Evolutionary conservation across 2,113 vertebrate genomes (phyloP), one percentile per base, ranked within the genome.

Genomic region (Poeciliopsis occidentalis): DNA sequence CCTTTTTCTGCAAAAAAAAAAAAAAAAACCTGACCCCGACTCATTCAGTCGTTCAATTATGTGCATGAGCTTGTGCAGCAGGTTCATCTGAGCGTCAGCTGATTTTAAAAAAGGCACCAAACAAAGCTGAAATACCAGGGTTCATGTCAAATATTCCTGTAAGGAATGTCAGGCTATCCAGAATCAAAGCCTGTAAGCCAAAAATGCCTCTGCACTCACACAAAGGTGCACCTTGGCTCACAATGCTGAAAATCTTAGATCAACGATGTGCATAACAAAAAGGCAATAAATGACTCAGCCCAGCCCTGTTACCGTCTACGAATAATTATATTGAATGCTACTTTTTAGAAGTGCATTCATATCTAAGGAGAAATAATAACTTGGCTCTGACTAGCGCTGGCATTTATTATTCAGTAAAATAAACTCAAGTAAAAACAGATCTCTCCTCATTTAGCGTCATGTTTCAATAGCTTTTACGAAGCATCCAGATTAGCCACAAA

Each of bases 151-250:
- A 80, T 75, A 78, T 82, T 75, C 81, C 73, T 54, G 63, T 30
- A 70, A 77, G 68, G 83, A 83, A 74, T 85, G 76, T 54, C 64
- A 63, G 41, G 24, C 69, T 72, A 73, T 47, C 51, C 34, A 76
- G 63, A 82, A 73, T 80, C 69, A 70, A 83, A 75, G 76, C 71
- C 29, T 71, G 34, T 1, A 37, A 73, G 69, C 85, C 80, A 82
- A 82, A 80, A 85, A 80, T 80, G 73, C 73, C 71, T 84, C 54
- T 54, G 73, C 27, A 47, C 68, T 83, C 12, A 68, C 64, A 77
- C 80, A 85, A 69, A 73, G 73, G 61, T 65, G 26, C 87, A 85
- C 84, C 75, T 81, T 83, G 73, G 60, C 83, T 69, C 72, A 60
- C 0, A 60, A 68, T 60, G 70, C 63, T 66, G 5, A 31, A 63